phyloP scores from a whole-genome alignment of 2,113 vertebrate genomes.

The Malurus elegans region DNA sequence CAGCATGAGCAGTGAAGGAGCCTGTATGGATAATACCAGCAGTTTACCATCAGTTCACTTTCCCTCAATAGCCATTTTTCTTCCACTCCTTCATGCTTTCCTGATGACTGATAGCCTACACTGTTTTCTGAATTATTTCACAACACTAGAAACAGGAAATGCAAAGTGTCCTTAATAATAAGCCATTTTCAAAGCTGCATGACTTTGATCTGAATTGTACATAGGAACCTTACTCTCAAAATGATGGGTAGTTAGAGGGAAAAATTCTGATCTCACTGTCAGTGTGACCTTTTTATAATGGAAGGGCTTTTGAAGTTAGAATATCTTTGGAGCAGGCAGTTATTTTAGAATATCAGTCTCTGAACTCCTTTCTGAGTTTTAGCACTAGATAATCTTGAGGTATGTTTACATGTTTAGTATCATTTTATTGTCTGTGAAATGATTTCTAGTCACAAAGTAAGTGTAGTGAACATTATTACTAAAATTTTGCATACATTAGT shows the following conservation, averaged over 20 bases:
- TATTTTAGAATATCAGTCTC: not conserved
- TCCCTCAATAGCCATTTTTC: not conserved
- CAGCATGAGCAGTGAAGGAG: not conserved
- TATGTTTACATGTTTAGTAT: not conserved
- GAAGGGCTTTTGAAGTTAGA: not conserved
- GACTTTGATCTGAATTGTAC: not conserved
- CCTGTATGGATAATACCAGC: not conserved
- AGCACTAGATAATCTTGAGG: not conserved
- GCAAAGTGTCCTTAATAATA: not conserved
- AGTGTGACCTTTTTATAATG: not conserved
- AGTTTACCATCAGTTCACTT: not conserved
- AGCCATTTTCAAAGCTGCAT: slow-evolving; percentile 5
- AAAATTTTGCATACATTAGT: not conserved
- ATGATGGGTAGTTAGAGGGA: not conserved
- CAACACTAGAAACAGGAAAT: not conserved
- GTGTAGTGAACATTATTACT: not conserved
- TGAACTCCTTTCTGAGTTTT: not conserved
- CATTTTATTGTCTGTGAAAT: not conserved
- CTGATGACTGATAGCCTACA: not conserved
- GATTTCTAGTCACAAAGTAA: not conserved
- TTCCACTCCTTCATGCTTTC: not conserved
- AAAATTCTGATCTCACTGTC: not conserved
- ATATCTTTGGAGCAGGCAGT: not conserved
- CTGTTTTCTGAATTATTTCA: slow-evolving; percentile 3
- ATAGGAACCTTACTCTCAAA: not conserved